These are phyloP conservation scores for Pocota personata DNA, from an alignment of 2,888 invertebrate species.

Conservation along the genomic window DNA sequence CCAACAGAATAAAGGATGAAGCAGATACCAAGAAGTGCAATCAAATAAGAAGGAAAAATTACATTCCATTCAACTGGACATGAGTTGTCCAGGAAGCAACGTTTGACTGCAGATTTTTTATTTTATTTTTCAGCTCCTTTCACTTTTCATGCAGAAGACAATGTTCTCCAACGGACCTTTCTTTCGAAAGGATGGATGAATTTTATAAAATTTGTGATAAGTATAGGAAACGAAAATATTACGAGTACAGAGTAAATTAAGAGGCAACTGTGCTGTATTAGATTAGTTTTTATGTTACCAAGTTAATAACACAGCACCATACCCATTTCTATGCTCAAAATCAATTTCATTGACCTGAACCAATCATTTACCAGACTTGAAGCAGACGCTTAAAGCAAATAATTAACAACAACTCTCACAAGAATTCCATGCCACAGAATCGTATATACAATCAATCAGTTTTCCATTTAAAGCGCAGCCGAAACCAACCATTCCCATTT, in stretches of 20 bases:
- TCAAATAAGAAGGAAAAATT: not conserved
- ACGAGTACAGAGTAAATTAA: too few relatives aligned
- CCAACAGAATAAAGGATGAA: not conserved
- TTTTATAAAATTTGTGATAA: too few relatives aligned
- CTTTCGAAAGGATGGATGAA: too few relatives aligned
- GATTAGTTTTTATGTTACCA: too few relatives aligned
- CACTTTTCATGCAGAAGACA: not conserved
- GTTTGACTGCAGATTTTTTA: not conserved
- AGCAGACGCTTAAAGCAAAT: not conserved
- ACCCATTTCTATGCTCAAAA: not conserved
- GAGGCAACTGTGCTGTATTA: too few relatives aligned
- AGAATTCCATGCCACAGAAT: slow-evolving; percentile 8
- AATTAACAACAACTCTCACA: slow-evolving; percentile 1
- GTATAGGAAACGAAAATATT: too few relatives aligned
- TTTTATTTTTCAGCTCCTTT: not conserved
- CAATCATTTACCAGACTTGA: not conserved
- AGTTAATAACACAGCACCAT: too few relatives aligned
- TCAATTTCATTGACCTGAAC: not conserved
- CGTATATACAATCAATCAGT: slow-evolving; percentile 42
- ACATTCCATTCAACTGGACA: not conserved
- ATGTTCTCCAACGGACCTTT: too few relatives aligned
- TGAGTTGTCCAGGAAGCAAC: not conserved
- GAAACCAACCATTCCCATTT: not conserved
- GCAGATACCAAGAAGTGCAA: not conserved
- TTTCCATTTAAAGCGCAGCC: slow-evolving; percentile 8